Evolutionary conservation across 2,797 vertebrate species (phyloP), one percentile per base, ranked within the genome.

Genomic region (Diglossa cyanea): DNA sequence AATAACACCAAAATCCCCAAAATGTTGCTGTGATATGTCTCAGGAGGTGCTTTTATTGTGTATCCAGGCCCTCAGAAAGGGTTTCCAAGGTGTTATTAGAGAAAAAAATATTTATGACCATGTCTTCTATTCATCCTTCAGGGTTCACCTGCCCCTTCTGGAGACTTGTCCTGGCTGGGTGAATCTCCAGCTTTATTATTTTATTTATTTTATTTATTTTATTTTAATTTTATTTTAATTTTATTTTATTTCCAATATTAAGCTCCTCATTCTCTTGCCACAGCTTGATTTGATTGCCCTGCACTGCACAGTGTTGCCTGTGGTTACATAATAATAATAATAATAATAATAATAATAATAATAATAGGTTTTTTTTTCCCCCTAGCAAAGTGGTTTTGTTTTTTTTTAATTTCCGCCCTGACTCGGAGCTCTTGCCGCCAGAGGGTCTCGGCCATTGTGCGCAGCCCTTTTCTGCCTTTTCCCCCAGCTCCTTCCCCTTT

Each of bases 401-500:
- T 40, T 24, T 39, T 24, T 50, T n/a, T 5, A 3, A 35, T 71
- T 75, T 62, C 77, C 21, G 7, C 68, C 48, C 24, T 6, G 17
- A 19, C 6, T 17, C 2, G 1, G 10, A 4, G 26, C 28, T 58
- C 1, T 33, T 47, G 54, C 90, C 87, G 6, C 83, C 90, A 90
- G 90, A 84, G 83, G 91, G 91, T 66, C 26, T 26, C 18, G 37
- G 37, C 20, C 40, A 35, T 33, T 39, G 47, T 37, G 33, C 19
- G 7, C 11, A 55, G 53, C 44, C 17, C 20, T 37, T 71, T 62
- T 21, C 70, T 45, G 35, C 17, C 12, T 23, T 12, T 7, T 54
- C 31, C 19, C 31, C 4, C 1, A 5, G 9, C 53, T n/a, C 53
- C 9, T 1, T 3, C 2, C 23, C 13, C 15, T 31, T n/a, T 24